Evolutionary conservation across 2,888 invertebrate species (phyloP).

Genomic region (Eutolmus rufibarbis): DNA sequence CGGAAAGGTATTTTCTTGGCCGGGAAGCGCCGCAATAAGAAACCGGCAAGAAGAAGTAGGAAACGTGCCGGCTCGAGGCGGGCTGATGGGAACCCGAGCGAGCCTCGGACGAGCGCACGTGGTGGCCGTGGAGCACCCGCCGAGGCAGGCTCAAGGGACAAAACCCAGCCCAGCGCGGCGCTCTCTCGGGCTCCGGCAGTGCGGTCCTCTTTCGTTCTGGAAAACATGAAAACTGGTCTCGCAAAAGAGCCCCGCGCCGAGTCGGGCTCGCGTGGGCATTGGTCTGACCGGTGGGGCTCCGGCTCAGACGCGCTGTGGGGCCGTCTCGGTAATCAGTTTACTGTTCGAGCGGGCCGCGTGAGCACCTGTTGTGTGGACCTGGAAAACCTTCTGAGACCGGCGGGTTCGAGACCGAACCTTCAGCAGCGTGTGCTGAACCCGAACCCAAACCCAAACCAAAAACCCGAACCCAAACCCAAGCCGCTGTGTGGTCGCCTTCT

Average conservation of each 20-base stretch:
- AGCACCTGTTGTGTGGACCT: constrained; percentile 52
- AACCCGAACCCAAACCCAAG: background rate
- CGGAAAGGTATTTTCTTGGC: background rate
- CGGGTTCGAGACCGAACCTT: background rate
- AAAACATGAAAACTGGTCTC: background rate
- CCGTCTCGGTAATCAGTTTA: constrained; percentile 14
- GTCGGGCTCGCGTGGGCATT: constrained; percentile 1
- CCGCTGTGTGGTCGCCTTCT: background rate
- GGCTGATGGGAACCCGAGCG: background rate
- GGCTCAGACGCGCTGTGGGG: background rate
- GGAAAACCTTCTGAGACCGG: background rate
- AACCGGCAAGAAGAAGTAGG: background rate
- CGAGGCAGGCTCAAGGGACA: constrained; percentile 13
- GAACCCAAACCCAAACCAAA: background rate
- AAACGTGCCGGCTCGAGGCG: background rate
- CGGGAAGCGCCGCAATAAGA: background rate
- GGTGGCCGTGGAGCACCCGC: background rate
- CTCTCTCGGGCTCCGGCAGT: background rate
- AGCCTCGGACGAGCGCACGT: background rate
- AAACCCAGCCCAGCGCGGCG: background rate
- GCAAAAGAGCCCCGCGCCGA: background rate
- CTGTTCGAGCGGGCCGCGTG: constrained; percentile 53
- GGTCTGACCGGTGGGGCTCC: background rate
- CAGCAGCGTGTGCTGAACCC: background rate
- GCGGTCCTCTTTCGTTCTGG: background rate